Evolutionary conservation across 2,797 vertebrate species (phyloP), one percentile per base, ranked within the genome.

Genomic region (Poecilia velifera): DNA sequence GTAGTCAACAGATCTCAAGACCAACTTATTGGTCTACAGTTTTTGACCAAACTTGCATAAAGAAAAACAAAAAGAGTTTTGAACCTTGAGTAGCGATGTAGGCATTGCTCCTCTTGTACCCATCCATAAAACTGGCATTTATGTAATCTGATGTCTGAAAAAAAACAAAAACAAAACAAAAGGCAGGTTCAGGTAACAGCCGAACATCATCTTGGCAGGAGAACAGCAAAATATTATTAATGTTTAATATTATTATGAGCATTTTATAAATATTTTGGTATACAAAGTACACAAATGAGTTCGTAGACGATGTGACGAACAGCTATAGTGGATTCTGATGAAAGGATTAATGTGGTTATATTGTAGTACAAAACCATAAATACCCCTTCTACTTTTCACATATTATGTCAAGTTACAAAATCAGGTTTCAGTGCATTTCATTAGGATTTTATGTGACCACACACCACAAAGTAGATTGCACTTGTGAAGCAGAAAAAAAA

Each of bases 11-110:
- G 2, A 70, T 70, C 12, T 43, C 39, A n/a, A 22, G 9, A 13
- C 22, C 66, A 3, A 10, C 12, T 16, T 71, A 16, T 28, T 45
- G 2, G 25, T n/a, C 68, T 45, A 45, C 39, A 70, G 22, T n/a
- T 70, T 36, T 39, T n/a, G 39, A 43, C 39, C 8, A 68, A 43
- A 25, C 20, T 8, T 12, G 25, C 12, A 74, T 39, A 47, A 46
- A 66, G n/a, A 34, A 25, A 10, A 71, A 13, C 3, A 12, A 76
- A 70, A 71, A 64, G 55, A 79, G 28, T 41, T 77, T 55, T 93
- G 95, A 84, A 97, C 97, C 97, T 94, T 97, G 97, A 95, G 97
- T 96, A 77, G 96, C 97, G n/a, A 97, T 96, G 88, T 97, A 97
- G 72, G 96, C 93, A 39, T 96, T 96, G 70, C 87, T 95, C 83